A percentile compares a stretch with the other conserved stretches of the same genome.
Evolutionary conservation across 2,797 vertebrate species (phyloP).

Genomic region (Acipenser ruthenus): DNA sequence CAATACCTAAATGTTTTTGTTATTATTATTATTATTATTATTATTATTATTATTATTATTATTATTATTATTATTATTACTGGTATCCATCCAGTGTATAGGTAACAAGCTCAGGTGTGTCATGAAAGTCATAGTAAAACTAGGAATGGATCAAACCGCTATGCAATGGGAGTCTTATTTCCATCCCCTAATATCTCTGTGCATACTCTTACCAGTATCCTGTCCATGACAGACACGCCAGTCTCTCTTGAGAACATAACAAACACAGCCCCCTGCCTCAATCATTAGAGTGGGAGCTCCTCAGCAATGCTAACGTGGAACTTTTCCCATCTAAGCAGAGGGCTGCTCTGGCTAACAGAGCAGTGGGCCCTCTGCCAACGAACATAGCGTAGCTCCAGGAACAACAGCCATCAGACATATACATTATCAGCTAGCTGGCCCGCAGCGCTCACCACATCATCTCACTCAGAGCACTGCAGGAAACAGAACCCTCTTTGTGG

Average conservation of each 20-base stretch:
- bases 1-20: too few relatives aligned
- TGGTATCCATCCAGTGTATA: too few relatives aligned
- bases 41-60: too few relatives aligned
- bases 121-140: too few relatives aligned
- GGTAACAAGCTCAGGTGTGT: too few relatives aligned
- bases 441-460: neutral
- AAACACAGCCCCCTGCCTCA: neutral
- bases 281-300: neutral
- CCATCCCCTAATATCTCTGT: too few relatives aligned
- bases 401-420: neutral
- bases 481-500: neutral
- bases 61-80: too few relatives aligned
- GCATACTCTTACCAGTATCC: neutral
- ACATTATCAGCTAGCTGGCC: neutral
- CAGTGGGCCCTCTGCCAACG: neutral
- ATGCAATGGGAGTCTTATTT: too few relatives aligned
- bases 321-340: neutral
- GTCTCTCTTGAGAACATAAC: neutral
- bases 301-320: neutral
- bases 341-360: neutral
- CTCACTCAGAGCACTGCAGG: neutral
- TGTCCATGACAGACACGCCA: neutral
- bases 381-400: neutral
- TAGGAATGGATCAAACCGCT: too few relatives aligned
- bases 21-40: too few relatives aligned